phyloP scores from a whole-genome alignment of 2,113 vertebrate genomes.

The Cromileptes altivelis region DNA sequence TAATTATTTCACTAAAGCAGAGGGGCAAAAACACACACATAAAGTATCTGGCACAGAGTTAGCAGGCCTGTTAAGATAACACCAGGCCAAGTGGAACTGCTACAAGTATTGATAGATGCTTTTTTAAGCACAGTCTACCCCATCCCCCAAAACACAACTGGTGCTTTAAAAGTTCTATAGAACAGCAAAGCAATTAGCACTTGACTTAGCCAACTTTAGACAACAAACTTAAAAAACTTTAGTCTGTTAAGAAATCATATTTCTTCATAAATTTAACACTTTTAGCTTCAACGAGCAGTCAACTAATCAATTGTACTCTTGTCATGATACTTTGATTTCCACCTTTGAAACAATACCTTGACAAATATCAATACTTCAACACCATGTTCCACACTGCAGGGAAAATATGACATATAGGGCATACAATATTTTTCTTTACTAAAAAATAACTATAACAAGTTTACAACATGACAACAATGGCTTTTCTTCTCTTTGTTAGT shows the following conservation, averaged over 20 bases:
- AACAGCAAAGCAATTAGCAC: too few relatives aligned
- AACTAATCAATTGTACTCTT: too few relatives aligned
- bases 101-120: conserved; percentile 19
- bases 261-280: background rate
- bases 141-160: background rate
- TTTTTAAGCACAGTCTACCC: background rate
- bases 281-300: background rate
- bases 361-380: too few relatives aligned
- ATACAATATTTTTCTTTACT: too few relatives aligned
- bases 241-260: background rate
- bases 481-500: too few relatives aligned
- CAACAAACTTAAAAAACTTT: background rate
- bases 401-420: too few relatives aligned
- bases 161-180: background rate
- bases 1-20: conserved; percentile 1
- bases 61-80: conserved; percentile 6
- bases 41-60: conserved; percentile 4
- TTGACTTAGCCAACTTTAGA: background rate
- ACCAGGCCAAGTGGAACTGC: conserved; percentile 6
- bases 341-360: too few relatives aligned
- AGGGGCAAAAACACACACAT: background rate
- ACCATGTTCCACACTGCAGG: too few relatives aligned
- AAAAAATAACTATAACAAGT: too few relatives aligned
- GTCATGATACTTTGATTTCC: too few relatives aligned
- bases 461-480: too few relatives aligned